Percentiles rank a stretch among this genome's conserved stretches.
phyloP scores from a whole-genome alignment of 2,888 invertebrate genomes.

The Melipona bicolor region DNA sequence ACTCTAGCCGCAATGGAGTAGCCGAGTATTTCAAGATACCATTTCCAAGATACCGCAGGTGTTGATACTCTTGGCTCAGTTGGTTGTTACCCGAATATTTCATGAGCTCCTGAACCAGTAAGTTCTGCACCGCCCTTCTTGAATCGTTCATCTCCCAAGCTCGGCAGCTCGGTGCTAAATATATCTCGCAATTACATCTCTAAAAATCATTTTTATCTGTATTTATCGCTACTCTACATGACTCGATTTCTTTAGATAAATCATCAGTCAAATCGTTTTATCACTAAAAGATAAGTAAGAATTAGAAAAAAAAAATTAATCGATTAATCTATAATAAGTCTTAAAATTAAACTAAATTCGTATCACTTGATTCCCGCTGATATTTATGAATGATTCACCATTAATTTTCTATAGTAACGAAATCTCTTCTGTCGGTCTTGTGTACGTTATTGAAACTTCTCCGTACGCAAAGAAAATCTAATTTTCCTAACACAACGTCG shows the following conservation, averaged over 20 bases:
- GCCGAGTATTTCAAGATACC: constrained; percentile 50
- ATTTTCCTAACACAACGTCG: not conserved
- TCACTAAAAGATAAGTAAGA: no score
- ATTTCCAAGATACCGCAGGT: constrained; percentile 71
- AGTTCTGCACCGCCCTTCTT: constrained; percentile 52
- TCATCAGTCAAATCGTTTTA: not conserved
- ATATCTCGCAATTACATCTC: constrained; percentile 49
- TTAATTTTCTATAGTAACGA: no score
- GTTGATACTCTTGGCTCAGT: constrained; percentile 73
- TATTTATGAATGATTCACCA: no score
- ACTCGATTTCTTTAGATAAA: not conserved
- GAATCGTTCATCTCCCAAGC: constrained; percentile 62
- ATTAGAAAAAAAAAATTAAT: no score
- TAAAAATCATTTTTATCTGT: constrained; percentile 17
- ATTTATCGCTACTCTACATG: not conserved
- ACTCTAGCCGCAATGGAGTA: constrained; percentile 9
- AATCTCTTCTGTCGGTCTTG: not conserved
- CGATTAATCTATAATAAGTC: no score
- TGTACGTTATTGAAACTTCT: not conserved
- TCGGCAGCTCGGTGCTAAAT: constrained; percentile 39
- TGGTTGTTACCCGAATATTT: constrained; percentile 77
- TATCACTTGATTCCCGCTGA: not conserved
- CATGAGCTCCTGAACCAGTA: constrained; percentile 69
- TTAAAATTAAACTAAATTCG: not conserved
- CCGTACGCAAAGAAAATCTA: not conserved